A percentile compares a stretch with the other conserved stretches of the same genome.
These are phyloP conservation scores for Laupala kohalensis DNA, from an alignment of 1,140 invertebrate species.

Conservation along the genomic window DNA sequence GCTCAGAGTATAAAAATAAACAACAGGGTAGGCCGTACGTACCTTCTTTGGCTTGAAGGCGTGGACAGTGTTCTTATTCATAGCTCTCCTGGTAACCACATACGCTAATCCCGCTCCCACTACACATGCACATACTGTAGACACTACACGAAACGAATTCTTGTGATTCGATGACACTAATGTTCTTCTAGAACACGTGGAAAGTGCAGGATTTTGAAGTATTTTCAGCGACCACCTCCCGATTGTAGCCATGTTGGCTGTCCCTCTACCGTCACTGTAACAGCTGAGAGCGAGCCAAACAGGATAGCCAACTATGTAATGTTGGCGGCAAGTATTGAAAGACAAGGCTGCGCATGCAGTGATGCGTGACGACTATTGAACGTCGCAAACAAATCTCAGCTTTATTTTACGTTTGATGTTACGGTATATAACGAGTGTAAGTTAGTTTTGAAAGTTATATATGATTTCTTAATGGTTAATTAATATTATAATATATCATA, in stretches of 20 bases:
- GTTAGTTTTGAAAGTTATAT: too few relatives aligned
- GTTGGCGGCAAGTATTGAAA: too few relatives aligned
- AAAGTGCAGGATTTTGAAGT: neutral
- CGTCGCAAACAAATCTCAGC: too few relatives aligned
- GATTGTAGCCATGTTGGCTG: slow-evolving; percentile 2
- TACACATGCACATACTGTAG: slow-evolving; percentile 1
- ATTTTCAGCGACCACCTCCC: neutral
- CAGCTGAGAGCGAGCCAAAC: neutral
- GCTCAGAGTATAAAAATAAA: neutral
- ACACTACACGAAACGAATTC: slow-evolving; percentile 1
- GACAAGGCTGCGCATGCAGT: too few relatives aligned
- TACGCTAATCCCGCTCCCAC: slow-evolving; percentile 3
- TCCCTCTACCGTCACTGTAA: neutral
- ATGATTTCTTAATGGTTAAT: too few relatives aligned
- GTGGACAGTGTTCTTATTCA: slow-evolving; percentile 1
- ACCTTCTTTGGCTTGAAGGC: slow-evolving; percentile 8
- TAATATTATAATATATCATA: too few relatives aligned
- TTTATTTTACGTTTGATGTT: too few relatives aligned
- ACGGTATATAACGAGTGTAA: too few relatives aligned
- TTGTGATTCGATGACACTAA: neutral
- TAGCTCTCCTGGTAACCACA: neutral
- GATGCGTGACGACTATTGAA: too few relatives aligned
- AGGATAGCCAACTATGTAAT: neutral
- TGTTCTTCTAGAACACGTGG: neutral
- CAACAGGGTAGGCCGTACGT: neutral